These are phyloP conservation scores for Rhea pennata DNA, from an alignment of 2,113 vertebrate genomes.

Conservation along the genomic window DNA sequence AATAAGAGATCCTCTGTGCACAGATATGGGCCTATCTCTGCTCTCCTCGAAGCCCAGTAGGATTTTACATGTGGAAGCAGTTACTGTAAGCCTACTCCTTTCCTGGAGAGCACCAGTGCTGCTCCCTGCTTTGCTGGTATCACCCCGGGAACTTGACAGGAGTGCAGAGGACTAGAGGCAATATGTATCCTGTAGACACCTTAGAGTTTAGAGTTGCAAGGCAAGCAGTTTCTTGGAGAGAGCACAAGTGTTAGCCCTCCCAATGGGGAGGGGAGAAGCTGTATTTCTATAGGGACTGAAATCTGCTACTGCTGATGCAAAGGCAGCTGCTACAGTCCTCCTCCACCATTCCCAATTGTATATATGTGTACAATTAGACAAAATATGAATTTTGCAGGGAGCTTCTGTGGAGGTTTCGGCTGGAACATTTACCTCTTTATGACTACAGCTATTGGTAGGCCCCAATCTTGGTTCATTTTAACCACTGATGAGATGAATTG, in stretches of 20 bases:
- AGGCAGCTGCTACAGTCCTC: slow-evolving; percentile 43
- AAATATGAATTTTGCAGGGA: not conserved
- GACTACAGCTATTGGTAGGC: not conserved
- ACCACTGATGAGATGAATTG: not conserved
- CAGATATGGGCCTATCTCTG: not conserved
- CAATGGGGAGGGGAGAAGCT: not conserved
- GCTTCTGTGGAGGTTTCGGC: not conserved
- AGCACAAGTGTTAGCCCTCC: slow-evolving; percentile 53
- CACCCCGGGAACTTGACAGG: slow-evolving; percentile 8
- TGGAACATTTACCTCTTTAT: not conserved
- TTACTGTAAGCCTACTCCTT: not conserved
- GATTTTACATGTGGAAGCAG: slow-evolving; percentile 32
- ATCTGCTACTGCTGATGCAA: not conserved
- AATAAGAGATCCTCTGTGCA: slow-evolving; percentile 7
- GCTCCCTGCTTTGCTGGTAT: slow-evolving; percentile 5
- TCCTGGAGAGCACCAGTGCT: not conserved
- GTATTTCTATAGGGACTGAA: slow-evolving; percentile 28
- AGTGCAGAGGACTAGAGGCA: slow-evolving; percentile 19
- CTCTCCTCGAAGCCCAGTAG: slow-evolving; percentile 6
- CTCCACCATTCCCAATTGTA: not conserved
- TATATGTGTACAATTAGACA: not conserved
- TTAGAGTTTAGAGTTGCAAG: slow-evolving; percentile 57
- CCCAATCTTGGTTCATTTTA: not conserved
- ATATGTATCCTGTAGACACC: not conserved
- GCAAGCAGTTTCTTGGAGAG: slow-evolving; percentile 64